Conservation (phyloP, 2,888 invertebrate species). For the Deilephila elpenor region DNA sequence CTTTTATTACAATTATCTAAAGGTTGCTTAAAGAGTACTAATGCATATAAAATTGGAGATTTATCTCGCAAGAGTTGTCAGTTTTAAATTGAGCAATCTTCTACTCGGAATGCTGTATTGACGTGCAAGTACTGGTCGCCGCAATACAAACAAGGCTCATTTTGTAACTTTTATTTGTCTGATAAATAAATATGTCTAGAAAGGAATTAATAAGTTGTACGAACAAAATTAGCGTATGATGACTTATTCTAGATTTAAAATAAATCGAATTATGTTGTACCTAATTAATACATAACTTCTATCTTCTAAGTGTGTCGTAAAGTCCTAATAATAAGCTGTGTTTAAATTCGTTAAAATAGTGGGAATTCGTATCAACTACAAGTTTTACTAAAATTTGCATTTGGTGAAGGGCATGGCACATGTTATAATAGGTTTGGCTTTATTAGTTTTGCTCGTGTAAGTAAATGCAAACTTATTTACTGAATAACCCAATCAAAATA, state of each 20-base stretch:
- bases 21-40: neutral
- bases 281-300: too few relatives aligned
- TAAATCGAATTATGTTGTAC: too few relatives aligned
- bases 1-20: neutral
- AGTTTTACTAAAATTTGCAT: slow-evolving; percentile 3
- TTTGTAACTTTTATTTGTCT: neutral
- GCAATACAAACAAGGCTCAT: neutral
- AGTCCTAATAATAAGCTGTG: neutral
- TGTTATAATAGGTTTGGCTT: neutral
- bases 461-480: neutral
- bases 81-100: slow-evolving; percentile 14
- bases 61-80: slow-evolving; percentile 6
- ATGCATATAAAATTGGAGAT: slow-evolving; percentile 13
- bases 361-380: neutral
- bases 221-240: neutral
- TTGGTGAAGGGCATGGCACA: neutral
- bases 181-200: neutral
- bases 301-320: neutral
- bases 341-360: neutral
- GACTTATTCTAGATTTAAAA: too few relatives aligned
- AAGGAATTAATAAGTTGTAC: neutral
- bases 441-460: neutral
- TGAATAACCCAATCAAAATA: neutral
- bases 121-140: neutral
- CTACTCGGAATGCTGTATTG: neutral